Evolutionary conservation across 2,797 vertebrate genomes (phyloP).

Genomic region (Gallinago nigripennis): DNA sequence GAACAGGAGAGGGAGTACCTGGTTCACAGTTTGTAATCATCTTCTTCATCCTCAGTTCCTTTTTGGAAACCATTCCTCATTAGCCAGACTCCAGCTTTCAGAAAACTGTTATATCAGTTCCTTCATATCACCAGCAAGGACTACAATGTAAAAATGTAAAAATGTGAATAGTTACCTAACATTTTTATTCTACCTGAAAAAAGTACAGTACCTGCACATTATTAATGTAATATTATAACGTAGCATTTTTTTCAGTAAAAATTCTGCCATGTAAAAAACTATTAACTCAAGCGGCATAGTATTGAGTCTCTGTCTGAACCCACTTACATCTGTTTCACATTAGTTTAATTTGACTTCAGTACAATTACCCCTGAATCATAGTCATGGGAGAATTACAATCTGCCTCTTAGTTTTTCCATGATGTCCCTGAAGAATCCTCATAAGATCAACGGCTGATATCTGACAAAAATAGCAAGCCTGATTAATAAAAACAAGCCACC

Average conservation of each 20-base stretch:
- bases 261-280: neutral
- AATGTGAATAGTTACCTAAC: neutral
- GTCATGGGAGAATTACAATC: slow-evolving; percentile 24
- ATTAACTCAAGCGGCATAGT: neutral
- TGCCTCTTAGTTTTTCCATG: slow-evolving; percentile 7
- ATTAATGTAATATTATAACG: neutral
- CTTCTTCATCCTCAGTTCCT: neutral
- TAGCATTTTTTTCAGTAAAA: neutral
- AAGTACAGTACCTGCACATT: neutral
- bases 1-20: neutral
- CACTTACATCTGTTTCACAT: slow-evolving; percentile 43
- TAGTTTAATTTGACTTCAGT: slow-evolving; percentile 51
- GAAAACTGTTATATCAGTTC: neutral
- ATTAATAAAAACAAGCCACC: slow-evolving; percentile 23
- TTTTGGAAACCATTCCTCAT: neutral
- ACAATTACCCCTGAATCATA: slow-evolving; percentile 54
- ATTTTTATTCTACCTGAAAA: neutral
- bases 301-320: neutral
- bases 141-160: neutral
- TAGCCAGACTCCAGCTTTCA: neutral
- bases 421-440: slow-evolving; percentile 11
- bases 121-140: neutral
- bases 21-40: neutral
- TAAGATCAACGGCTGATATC: slow-evolving; percentile 36
- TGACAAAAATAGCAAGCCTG: slow-evolving; percentile 44